Base-by-base conservation (phyloP, 1,140 invertebrate genomes). In the Drosophila kohkoa region DNA sequence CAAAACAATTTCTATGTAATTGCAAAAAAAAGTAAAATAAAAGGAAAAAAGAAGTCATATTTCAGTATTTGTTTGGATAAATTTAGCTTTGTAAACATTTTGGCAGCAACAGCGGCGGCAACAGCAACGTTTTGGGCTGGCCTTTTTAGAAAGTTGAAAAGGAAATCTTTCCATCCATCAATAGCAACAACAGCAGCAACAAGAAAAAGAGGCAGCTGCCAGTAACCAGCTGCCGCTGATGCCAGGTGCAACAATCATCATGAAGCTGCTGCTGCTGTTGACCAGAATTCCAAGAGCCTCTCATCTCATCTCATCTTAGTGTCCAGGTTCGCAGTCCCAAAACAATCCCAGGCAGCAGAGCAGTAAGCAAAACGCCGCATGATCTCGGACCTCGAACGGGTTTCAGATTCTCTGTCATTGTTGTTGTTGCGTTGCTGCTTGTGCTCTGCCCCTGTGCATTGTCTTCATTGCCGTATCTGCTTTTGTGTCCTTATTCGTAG, bases 401-500 rank as follows among this genome's bases (percentile, higher is more conserved):
- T 82, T 85, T 77, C 63, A 25, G 57, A 63, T 57, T 62, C 72
- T 72, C 6, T 49, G n/a, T 3, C 16, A 41, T 45, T 41, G 13
- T 20, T 65, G 28, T 46, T 45, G 49, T 32, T 54, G 32, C 52
- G 45, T 41, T 52, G 15, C 15, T 51, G 30, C 15, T 4, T 25
- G 20, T 52, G 28, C 4, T 62, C 32, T 32, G 16, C 65, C 41
- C 11, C 38, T 62, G n/a, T 55, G 38, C 11, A 57, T 48, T 48
- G 51, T 62, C 57, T 54, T 62, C 43, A 62, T 74, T 70, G 66
- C 70, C 66, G 69, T 68, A 57, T 79, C 65, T 69, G 74, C 63
- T 83, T 88, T 88, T 81, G 85, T 89, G 83, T 88, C 83, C 83
- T 88, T 88, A 88, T 88, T 88, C 83, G 85, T 66, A 15, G 59